These are phyloP conservation scores for Climacteris rufus DNA, from an alignment of 2,113 vertebrate genomes.

Conservation along the genomic window DNA sequence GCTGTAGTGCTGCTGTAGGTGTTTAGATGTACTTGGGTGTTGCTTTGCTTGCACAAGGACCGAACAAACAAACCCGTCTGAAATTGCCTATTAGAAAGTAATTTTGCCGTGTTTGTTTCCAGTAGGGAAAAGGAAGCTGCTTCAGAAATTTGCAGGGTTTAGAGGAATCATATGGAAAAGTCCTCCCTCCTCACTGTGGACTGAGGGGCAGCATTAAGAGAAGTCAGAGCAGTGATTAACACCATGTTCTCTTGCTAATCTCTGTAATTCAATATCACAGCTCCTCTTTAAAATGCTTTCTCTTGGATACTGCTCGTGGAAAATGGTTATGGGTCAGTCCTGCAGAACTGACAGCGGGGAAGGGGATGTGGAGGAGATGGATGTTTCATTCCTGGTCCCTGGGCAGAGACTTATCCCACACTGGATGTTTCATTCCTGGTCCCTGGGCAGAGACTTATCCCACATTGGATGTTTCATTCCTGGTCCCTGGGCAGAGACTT, in stretches of 20 bases:
- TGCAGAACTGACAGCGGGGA: fast-evolving
- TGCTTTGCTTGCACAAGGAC: background rate
- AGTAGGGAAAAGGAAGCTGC: background rate
- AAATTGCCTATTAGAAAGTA: background rate
- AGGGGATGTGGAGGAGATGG: fast-evolving
- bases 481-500: background rate
- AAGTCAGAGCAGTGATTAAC: fast-evolving
- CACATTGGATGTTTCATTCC: fast-evolving
- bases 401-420: background rate
- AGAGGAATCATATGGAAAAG: fast-evolving
- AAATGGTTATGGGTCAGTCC: background rate
- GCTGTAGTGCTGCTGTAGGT: background rate
- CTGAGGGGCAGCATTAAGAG: background rate
- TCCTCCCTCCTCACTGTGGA: fast-evolving
- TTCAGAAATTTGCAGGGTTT: background rate
- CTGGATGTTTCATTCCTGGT: fast-evolving
- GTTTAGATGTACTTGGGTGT: fast-evolving
- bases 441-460: background rate
- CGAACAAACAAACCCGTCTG: background rate
- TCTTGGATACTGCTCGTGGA: background rate
- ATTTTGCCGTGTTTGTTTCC: background rate
- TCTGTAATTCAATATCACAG: fast-evolving
- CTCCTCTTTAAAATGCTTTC: background rate
- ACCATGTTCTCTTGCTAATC: fast-evolving
- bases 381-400: fast-evolving